Evolutionary conservation across 1,140 invertebrate species (phyloP).

Genomic region (Ceratina japonica): DNA sequence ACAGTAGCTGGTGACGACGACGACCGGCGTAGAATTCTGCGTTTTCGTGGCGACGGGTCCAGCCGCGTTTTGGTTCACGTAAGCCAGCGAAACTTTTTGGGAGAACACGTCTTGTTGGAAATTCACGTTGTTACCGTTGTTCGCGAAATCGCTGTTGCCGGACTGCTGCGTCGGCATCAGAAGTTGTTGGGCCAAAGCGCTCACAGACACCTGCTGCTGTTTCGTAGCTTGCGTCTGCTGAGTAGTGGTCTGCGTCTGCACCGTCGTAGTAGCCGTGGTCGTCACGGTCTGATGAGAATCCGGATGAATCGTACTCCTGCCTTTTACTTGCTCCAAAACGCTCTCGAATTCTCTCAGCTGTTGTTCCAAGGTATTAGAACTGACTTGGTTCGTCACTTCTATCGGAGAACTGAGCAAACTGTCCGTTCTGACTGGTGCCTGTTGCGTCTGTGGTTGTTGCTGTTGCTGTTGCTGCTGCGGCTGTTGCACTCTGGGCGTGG

Average conservation of each 20-base stretch:
- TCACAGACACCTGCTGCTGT: conserved; percentile 64
- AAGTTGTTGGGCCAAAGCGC: conserved; percentile 71
- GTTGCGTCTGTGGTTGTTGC: conserved; percentile 57
- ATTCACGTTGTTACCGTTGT: conserved; percentile 67
- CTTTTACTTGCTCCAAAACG: conserved; percentile 89
- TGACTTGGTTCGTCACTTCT: conserved; percentile 78
- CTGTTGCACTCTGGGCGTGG: conserved; percentile 67
- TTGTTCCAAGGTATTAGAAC: conserved; percentile 83
- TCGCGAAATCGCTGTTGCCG: conserved; percentile 65
- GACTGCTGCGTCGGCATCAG: conserved; percentile 73
- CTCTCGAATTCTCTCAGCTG: conserved; percentile 90
- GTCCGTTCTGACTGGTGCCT: conserved; percentile 63
- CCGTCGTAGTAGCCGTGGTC: conserved; percentile 64
- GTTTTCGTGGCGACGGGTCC: conserved; percentile 72
- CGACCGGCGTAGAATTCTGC: conserved; percentile 80
- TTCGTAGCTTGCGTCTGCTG: conserved; percentile 64
- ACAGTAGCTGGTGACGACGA: conserved; percentile 82
- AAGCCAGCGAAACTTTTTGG: conserved; percentile 76
- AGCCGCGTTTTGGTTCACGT: conserved; percentile 76
- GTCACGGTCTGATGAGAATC: conserved; percentile 66
- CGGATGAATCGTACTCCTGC: conserved; percentile 83
- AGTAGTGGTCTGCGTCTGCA: conserved; percentile 74
- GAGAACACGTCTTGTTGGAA: conserved; percentile 75
- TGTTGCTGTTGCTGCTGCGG: conserved; percentile 58
- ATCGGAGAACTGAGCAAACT: conserved; percentile 75